Percentiles rank a stretch among this genome's conserved stretches.
Conservation (phyloP, 2,113 vertebrate genomes). For the Elanus axillaris region DNA sequence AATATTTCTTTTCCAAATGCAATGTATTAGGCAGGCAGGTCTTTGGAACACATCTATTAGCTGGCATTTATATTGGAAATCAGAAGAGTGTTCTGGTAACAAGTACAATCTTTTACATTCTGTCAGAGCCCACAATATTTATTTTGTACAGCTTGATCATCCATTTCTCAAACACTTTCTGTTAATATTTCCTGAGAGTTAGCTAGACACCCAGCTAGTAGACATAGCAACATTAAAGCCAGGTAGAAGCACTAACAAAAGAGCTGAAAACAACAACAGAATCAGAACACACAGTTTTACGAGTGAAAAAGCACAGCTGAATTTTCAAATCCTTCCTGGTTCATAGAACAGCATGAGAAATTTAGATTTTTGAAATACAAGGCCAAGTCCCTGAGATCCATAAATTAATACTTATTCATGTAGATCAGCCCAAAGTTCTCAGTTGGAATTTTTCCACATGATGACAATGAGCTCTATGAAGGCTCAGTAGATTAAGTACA, state of each 20-base stretch:
- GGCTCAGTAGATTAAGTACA: neutral
- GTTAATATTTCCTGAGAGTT: neutral
- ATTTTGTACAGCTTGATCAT: neutral
- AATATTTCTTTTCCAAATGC: neutral
- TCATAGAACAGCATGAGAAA: neutral
- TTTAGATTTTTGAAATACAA: neutral
- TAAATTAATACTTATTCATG: neutral
- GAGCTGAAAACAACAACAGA: neutral
- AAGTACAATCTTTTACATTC: neutral
- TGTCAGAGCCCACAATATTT: neutral
- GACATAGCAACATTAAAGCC: neutral
- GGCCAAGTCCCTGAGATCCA: neutral
- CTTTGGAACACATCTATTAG: neutral
- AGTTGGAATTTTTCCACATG: neutral
- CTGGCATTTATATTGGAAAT: neutral
- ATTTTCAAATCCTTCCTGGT: neutral
- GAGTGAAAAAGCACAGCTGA: neutral
- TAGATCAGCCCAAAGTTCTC: neutral
- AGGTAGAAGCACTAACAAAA: neutral
- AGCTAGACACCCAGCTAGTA: neutral
- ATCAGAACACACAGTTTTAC: neutral
- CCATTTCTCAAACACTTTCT: neutral
- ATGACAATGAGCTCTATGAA: neutral
- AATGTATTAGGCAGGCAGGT: neutral
- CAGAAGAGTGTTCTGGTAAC: neutral